Conservation (phyloP, 2,888 invertebrate species). For the Drosophila nigritarsus region DNA sequence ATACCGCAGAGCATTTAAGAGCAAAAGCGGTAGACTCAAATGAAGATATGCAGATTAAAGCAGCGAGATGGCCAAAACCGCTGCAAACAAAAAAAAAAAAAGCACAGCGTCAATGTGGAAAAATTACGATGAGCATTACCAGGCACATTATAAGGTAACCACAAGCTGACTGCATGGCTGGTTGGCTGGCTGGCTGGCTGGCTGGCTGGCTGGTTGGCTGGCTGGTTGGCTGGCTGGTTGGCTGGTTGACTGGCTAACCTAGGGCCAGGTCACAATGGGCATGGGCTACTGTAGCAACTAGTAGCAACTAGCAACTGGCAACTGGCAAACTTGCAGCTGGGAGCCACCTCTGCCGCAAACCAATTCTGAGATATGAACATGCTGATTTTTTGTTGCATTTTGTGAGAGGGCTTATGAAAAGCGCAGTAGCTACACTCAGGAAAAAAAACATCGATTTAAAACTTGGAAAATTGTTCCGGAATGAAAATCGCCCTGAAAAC, state of each 20-base stretch:
- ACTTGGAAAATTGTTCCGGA: accelerated
- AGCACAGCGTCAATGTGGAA: conserved; percentile 77
- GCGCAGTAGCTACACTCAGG: conserved; percentile 42
- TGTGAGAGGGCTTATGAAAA: conserved; percentile 61
- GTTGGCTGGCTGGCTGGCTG: not conserved
- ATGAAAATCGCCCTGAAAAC: not conserved
- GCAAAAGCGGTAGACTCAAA: conserved; percentile 74
- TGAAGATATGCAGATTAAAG: conserved; percentile 84
- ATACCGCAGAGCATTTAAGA: conserved; percentile 68
- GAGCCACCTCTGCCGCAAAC: conserved; percentile 54
- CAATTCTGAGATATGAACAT: conserved; percentile 80
- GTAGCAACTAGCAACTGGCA: conserved; percentile 8
- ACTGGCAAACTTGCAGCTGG: conserved; percentile 4
- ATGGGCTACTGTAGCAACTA: conserved; percentile 19
- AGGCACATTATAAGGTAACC: conserved; percentile 82
- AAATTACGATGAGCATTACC: conserved; percentile 85
- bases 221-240: conserved; percentile 1
- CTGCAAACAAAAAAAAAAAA: conserved; percentile 38
- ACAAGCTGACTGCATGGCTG: conserved; percentile 23
- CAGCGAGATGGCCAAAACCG: conserved; percentile 70
- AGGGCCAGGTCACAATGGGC: conserved; percentile 41
- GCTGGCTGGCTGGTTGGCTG: not conserved
- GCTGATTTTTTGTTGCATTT: conserved; percentile 38
- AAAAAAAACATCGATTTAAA: not conserved
- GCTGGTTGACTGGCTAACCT: conserved; percentile 9